phyloP scores from a whole-genome alignment of 1,140 invertebrate genomes.

The Drosophila repleta region DNA sequence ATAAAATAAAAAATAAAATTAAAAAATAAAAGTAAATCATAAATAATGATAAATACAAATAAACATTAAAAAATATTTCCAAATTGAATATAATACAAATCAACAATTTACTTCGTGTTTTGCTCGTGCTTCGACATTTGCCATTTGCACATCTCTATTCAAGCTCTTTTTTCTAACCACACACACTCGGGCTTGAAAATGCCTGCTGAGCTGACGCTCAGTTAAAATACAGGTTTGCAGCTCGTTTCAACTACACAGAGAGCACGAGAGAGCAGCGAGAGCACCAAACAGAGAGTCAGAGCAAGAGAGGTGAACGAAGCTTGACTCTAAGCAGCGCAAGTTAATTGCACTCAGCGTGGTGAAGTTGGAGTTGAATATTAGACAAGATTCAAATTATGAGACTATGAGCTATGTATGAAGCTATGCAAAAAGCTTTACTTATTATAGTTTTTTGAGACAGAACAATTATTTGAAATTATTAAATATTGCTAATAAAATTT shows the following conservation, averaged over 20 bases:
- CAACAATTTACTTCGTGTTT: not conserved
- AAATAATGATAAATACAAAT: too few species aligned
- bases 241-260: not conserved
- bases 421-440: not conserved
- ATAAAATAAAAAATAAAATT: too few species aligned
- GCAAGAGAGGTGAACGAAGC: conserved; percentile 9
- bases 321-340: not conserved
- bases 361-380: conserved; percentile 4
- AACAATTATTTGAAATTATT: too few species aligned
- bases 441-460: not conserved
- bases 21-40: too few species aligned
- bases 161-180: conserved; percentile 2
- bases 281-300: too few species aligned
- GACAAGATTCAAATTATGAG: not conserved
- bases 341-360: conserved; percentile 6
- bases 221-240: conserved; percentile 30
- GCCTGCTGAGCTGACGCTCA: conserved; percentile 4
- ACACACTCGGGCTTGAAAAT: not conserved
- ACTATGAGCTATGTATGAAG: not conserved
- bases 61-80: too few species aligned
- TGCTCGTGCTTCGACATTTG: not conserved
- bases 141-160: conserved; percentile 5
- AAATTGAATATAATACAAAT: too few species aligned
- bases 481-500: too few species aligned
- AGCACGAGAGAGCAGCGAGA: too few species aligned